Conservation (phyloP, 2,113 vertebrate species). For the Beaufortia kweichowensis region DNA sequence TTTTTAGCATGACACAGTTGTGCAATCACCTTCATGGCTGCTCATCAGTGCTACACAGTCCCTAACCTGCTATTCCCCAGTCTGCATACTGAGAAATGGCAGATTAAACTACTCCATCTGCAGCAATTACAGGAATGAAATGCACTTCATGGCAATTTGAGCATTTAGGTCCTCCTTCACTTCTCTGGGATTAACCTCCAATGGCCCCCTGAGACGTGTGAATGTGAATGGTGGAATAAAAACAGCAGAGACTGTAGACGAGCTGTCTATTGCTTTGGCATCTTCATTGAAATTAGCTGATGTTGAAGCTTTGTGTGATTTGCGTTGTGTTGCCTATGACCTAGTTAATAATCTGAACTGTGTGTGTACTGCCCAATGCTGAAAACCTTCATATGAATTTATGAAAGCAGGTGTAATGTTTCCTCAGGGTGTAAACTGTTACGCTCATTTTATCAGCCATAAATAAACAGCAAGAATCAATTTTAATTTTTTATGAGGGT, state of each 20-base stretch:
- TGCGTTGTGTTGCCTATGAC: neutral
- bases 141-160: conserved; percentile 45
- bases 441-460: conserved; percentile 12
- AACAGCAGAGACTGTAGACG: conserved; percentile 1
- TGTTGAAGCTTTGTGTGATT: neutral
- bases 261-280: neutral
- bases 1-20: conserved; percentile 7
- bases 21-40: conserved; percentile 46
- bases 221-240: neutral
- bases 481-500: conserved; percentile 45
- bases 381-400: neutral
- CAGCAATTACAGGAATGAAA: conserved; percentile 47
- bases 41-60: neutral
- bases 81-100: neutral
- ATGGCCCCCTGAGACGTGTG: conserved; percentile 32
- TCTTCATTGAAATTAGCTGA: neutral
- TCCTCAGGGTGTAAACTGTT: conserved; percentile 6
- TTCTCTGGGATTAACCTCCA: conserved; percentile 40
- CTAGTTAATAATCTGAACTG: neutral
- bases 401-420: neutral
- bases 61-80: conserved; percentile 21
- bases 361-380: neutral
- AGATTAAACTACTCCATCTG: conserved; percentile 46
- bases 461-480: conserved; percentile 15
- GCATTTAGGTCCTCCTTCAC: conserved; percentile 29